These are phyloP conservation scores for Eristalis intricaria DNA, from an alignment of 2,888 invertebrate species.

Conservation along the genomic window DNA sequence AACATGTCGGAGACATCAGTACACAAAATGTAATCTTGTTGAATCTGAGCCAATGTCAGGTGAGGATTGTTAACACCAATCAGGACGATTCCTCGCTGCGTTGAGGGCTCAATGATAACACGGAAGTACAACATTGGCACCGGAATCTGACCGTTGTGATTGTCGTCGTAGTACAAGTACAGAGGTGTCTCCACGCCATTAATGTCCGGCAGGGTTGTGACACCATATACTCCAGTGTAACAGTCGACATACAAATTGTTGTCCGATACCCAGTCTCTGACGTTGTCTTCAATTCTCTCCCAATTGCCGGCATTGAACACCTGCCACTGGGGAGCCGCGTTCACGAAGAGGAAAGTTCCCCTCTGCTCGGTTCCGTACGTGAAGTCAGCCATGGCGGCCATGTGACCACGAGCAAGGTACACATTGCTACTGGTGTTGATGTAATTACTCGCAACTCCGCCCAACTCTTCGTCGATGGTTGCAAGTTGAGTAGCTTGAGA, in stretches of 20 bases:
- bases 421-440: conserved; percentile 74
- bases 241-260: conserved; percentile 80
- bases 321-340: conserved; percentile 83
- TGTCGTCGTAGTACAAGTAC: conserved; percentile 78
- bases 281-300: conserved; percentile 82
- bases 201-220: conserved; percentile 82
- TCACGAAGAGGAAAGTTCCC: conserved; percentile 83
- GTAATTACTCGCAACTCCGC: conserved; percentile 73
- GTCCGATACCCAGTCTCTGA: conserved; percentile 80
- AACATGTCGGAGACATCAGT: conserved; percentile 82
- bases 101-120: conserved; percentile 82
- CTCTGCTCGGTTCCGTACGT: conserved; percentile 82
- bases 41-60: conserved; percentile 75
- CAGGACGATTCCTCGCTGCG: conserved; percentile 82
- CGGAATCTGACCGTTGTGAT: conserved; percentile 81
- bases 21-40: conserved; percentile 77
- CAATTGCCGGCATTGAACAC: conserved; percentile 84
- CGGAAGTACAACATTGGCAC: conserved; percentile 85
- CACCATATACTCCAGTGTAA: conserved; percentile 84
- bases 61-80: conserved; percentile 81
- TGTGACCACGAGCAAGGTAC: conserved; percentile 82
- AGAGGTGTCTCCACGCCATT: conserved; percentile 78
- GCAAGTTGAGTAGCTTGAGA: conserved; percentile 76
- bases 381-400: conserved; percentile 82
- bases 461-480: conserved; percentile 77